These are phyloP conservation scores for Guaruba guarouba DNA, from an alignment of 2,113 vertebrate species.

Conservation along the genomic window DNA sequence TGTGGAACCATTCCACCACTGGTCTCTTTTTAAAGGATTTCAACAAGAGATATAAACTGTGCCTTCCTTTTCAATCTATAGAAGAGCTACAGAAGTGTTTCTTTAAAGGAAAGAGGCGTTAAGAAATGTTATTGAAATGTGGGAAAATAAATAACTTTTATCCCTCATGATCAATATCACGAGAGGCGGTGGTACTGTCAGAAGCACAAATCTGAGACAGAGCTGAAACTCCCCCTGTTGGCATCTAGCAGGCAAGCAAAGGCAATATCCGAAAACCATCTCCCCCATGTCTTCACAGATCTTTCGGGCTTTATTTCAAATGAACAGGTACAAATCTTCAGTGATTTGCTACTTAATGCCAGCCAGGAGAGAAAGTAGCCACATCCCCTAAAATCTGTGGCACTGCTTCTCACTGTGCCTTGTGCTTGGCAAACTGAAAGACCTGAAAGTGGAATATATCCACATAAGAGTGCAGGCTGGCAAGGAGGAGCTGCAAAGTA, in stretches of 20 bases:
- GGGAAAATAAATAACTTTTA: constrained; percentile 57
- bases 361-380: background rate
- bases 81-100: constrained; percentile 1
- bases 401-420: background rate
- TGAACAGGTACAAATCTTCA: background rate
- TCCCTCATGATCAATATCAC: constrained; percentile 50
- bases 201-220: constrained; percentile 29
- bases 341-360: background rate
- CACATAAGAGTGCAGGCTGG: background rate
- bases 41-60: background rate
- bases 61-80: constrained; percentile 3
- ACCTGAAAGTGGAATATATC: background rate
- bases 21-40: background rate
- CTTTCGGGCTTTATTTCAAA: background rate
- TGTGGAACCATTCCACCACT: background rate
- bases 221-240: constrained; percentile 72
- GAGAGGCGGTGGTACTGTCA: background rate
- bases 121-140: constrained; percentile 46
- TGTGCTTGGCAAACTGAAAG: background rate
- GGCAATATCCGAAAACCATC: background rate
- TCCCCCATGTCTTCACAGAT: background rate
- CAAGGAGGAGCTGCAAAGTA: background rate
- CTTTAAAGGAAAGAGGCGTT: constrained; percentile 42
- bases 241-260: background rate
- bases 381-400: background rate